These are phyloP conservation scores for Chlorocebus sabaeus DNA, from an alignment of 2,113 vertebrate genomes.

Conservation along the genomic window DNA sequence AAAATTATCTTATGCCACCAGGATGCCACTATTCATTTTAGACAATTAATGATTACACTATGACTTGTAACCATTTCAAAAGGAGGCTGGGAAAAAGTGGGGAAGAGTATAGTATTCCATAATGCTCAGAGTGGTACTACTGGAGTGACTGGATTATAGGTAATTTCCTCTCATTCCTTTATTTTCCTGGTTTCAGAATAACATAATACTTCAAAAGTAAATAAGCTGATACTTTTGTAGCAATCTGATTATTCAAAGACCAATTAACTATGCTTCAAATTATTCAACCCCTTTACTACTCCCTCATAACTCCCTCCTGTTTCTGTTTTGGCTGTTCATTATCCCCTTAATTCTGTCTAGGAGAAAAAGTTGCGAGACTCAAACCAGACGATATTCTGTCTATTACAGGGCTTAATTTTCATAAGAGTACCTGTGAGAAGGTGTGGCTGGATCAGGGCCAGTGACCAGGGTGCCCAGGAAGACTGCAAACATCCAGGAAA, in stretches of 20 bases:
- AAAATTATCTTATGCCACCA: neutral
- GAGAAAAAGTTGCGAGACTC: neutral
- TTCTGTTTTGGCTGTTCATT: neutral
- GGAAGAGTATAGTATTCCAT: neutral
- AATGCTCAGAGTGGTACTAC: neutral
- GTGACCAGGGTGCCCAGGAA: neutral
- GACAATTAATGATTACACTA: neutral
- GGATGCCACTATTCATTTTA: neutral
- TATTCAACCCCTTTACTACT: neutral
- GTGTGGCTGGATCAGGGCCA: neutral
- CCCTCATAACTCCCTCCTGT: neutral
- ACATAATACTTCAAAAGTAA: neutral
- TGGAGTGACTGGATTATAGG: neutral
- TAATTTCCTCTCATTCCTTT: neutral
- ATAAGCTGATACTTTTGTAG: neutral
- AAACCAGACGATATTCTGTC: neutral
- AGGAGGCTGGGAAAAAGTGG: neutral
- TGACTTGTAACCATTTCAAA: neutral
- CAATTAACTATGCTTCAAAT: neutral
- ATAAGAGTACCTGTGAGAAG: neutral
- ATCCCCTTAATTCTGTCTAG: neutral
- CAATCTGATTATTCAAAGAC: neutral
- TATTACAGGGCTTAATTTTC: neutral
- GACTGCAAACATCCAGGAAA: neutral
- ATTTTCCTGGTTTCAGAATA: neutral